A percentile compares a stretch with the other conserved stretches of the same genome.
These are phyloP conservation scores for Pogonocichla stellata DNA, from an alignment of 2,113 vertebrate genomes.

Conservation along the genomic window DNA sequence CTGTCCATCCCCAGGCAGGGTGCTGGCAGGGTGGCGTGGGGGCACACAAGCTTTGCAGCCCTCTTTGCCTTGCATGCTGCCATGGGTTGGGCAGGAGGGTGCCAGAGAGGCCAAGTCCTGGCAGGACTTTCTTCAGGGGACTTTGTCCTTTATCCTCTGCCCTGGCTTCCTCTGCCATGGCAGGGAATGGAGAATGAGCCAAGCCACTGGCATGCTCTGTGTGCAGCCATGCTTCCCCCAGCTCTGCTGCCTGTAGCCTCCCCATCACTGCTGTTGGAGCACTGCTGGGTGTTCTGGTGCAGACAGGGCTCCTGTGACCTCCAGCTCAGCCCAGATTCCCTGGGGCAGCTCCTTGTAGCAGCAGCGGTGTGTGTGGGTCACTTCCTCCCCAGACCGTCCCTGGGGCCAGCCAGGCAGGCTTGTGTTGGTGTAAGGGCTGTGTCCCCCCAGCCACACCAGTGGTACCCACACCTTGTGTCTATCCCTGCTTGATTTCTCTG, in stretches of 20 bases:
- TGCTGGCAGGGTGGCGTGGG: background rate
- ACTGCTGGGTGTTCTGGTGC: background rate
- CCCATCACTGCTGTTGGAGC: background rate
- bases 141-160: accelerated
- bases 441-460: background rate
- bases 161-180: background rate
- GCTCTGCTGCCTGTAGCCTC: background rate
- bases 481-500: background rate
- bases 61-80: background rate
- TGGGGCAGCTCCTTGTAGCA: background rate
- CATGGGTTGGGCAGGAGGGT: accelerated
- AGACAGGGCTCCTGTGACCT: background rate
- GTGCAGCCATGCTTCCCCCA: background rate
- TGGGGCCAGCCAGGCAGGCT: background rate
- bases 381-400: background rate
- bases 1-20: background rate
- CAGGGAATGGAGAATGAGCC: background rate
- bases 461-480: background rate
- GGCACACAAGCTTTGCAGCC: background rate
- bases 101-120: background rate
- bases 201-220: background rate
- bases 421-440: background rate
- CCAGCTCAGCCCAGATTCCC: background rate
- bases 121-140: background rate
- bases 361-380: background rate